Conservation (phyloP, 2,113 vertebrate genomes). For the Pitta sordida region DNA sequence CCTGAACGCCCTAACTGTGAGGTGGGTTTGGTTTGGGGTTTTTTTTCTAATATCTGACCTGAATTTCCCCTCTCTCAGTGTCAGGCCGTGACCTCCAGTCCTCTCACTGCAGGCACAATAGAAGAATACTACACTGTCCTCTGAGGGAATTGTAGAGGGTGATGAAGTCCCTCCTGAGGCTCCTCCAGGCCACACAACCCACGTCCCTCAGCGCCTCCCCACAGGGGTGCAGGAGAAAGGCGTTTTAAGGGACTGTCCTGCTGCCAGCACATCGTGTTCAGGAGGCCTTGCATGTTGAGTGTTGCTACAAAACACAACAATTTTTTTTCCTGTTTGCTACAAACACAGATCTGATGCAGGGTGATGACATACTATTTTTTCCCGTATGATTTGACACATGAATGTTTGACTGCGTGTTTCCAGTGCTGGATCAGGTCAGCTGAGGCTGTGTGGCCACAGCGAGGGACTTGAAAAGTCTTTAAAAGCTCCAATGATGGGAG, state of each 20-base stretch:
- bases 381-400: neutral
- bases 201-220: neutral
- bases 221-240: neutral
- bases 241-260: accelerated
- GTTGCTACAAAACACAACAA: accelerated
- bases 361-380: neutral
- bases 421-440: neutral
- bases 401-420: accelerated
- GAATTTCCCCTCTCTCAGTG: accelerated
- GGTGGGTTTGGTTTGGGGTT: too few relatives aligned
- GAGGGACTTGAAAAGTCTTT: neutral
- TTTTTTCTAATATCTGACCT: accelerated
- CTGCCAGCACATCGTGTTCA: accelerated
- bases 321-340: neutral
- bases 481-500: neutral
- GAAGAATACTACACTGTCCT: too few relatives aligned
- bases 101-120: neutral
- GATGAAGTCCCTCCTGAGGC: too few relatives aligned
- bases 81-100: neutral
- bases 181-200: too few relatives aligned
- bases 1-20: too few relatives aligned
- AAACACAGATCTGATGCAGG: neutral
- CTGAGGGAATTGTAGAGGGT: accelerated
- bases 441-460: accelerated
- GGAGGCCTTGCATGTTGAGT: accelerated